Conservation (phyloP, 2,888 invertebrate species). For the Desoria tigrina region DNA sequence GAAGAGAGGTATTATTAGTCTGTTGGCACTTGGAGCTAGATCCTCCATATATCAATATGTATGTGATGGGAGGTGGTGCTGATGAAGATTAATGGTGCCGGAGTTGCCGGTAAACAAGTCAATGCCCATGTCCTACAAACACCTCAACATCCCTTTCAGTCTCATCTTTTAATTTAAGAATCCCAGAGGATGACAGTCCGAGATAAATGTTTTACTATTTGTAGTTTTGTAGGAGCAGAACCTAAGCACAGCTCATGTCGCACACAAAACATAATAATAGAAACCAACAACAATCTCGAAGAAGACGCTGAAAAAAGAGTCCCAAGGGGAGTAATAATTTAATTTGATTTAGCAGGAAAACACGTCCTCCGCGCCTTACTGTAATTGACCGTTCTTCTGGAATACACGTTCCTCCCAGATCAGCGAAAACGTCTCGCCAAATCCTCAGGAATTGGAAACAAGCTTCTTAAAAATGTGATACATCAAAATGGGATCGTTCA, state of each 20-base stretch:
- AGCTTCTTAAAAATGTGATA: no score
- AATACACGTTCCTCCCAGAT: no score
- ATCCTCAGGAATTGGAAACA: no score
- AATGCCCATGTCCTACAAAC: not conserved
- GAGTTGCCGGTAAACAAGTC: slow-evolving; percentile 6
- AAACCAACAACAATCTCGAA: no score
- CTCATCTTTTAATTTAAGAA: slow-evolving; percentile 9
- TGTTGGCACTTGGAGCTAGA: no score
- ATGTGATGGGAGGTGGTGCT: slow-evolving; percentile 16
- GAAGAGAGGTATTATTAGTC: no score
- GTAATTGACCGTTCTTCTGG: not conserved
- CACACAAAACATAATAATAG: not conserved
- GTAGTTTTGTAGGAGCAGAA: no score
- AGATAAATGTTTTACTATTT: slow-evolving; percentile 11
- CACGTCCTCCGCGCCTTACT: not conserved
- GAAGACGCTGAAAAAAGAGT: slow-evolving; percentile 6
- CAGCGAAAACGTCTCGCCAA: no score
- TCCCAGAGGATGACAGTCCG: not conserved
- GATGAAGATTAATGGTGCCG: slow-evolving; percentile 50
- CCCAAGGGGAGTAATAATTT: slow-evolving; percentile 13
- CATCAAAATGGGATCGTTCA: no score
- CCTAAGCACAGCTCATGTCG: no score
- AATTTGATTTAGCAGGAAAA: slow-evolving; percentile 19
- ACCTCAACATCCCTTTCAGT: not conserved
- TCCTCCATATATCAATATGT: no score